Evolutionary conservation across 2,888 invertebrate genomes (phyloP).

Genomic region (Spodoptera littoralis): DNA sequence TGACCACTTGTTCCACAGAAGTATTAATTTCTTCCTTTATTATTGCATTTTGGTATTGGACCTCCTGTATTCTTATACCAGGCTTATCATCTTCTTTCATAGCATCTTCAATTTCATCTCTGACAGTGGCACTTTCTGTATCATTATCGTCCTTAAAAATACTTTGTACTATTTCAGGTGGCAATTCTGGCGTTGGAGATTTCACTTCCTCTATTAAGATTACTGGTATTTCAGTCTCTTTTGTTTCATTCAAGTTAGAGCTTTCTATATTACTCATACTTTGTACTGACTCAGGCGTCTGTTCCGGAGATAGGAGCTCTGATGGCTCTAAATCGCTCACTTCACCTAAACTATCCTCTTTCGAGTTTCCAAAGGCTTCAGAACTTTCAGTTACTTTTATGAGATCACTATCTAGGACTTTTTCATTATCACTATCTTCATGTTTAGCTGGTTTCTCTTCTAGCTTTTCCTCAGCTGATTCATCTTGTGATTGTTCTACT

Average conservation of each 20-base stretch:
- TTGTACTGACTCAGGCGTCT: conserved; percentile 74
- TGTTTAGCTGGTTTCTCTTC: conserved; percentile 27
- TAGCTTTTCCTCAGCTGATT: conserved; percentile 32
- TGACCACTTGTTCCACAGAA: conserved; percentile 12
- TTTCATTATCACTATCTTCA: conserved; percentile 44
- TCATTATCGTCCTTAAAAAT: conserved; percentile 58
- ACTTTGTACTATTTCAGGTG: conserved; percentile 83
- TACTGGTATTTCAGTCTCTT: conserved; percentile 55
- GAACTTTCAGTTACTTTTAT: conserved; percentile 48
- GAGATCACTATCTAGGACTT: conserved; percentile 59
- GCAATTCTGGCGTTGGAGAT: conserved; percentile 59
- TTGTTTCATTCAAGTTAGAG: conserved; percentile 39
- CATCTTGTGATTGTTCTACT: conserved; percentile 45
- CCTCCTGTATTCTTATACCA: conserved; percentile 24
- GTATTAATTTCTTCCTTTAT: conserved; percentile 32
- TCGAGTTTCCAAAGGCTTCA: conserved; percentile 28
- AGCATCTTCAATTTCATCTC: conserved; percentile 34
- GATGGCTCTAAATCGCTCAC: conserved; percentile 41
- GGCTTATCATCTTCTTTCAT: conserved; percentile 17
- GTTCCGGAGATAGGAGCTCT: conserved; percentile 40
- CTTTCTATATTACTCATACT: conserved; percentile 54
- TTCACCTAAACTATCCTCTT: conserved; percentile 49
- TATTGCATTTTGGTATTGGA: conserved; percentile 43
- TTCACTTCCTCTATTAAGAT: conserved; percentile 52
- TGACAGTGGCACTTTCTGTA: conserved; percentile 29